phyloP scores from a whole-genome alignment of 2,888 invertebrate species.

The Drosophila mulleri region DNA sequence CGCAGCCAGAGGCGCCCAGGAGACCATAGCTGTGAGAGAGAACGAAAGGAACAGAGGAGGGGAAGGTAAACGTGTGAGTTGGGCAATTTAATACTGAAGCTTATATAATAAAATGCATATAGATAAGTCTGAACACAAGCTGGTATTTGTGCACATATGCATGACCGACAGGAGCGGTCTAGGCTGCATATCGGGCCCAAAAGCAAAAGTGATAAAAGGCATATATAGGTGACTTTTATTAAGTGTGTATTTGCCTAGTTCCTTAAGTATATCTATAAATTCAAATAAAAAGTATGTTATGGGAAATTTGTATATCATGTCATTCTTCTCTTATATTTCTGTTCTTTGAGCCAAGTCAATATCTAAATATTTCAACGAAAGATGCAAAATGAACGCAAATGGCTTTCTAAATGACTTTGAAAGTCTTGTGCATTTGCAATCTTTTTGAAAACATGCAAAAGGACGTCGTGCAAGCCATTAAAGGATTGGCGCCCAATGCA shows the following conservation, averaged over 20 bases:
- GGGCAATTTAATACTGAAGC: conserved; percentile 42
- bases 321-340: accelerated
- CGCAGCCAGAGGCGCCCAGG: conserved; percentile 95
- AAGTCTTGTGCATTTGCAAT: not conserved
- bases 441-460: not conserved
- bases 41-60: not conserved
- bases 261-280: not conserved
- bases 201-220: no score
- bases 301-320: not conserved
- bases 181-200: not conserved
- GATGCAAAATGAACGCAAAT: not conserved
- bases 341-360: not conserved
- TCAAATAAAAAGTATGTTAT: not conserved
- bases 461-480: not conserved
- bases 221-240: not conserved
- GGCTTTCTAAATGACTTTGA: not conserved
- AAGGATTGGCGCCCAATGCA: conserved; percentile 21
- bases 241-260: no score
- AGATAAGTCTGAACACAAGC: conserved; percentile 24
- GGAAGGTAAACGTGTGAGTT: conserved; percentile 13
- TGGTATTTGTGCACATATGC: conserved; percentile 13
- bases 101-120: conserved; percentile 58
- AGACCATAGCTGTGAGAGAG: conserved; percentile 90
- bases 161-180: conserved; percentile 31
- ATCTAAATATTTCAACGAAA: not conserved